Base-by-base conservation (phyloP, 1,140 invertebrate genomes). In the Halictus rubicundus region DNA sequence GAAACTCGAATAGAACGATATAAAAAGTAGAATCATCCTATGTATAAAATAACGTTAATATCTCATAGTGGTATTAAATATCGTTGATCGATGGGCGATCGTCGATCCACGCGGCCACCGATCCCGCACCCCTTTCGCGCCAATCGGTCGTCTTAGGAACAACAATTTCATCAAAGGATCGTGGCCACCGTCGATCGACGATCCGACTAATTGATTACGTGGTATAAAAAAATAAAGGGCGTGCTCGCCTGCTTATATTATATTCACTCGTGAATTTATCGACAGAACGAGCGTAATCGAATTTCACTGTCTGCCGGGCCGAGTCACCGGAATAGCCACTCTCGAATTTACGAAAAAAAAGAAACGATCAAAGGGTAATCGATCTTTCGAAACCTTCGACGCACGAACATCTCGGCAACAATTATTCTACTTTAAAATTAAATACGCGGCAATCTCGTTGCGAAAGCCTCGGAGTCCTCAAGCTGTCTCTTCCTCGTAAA, bases 41-140 rank as follows among this genome's bases (percentile, higher is more conserved):
- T 68, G 19, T 74, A 81, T 78, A 76, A 52, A 79, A 69, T 68
- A 83, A 86, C 68, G 57, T 74, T 80, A 83, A 85, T 86, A 83
- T 86, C 73, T 85, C 81, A 68, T 83, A 79, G 73, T 78, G 77
- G 83, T 85, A 86, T 85, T 86, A 79, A 84, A 83, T 86, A 86
- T 82, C 69, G 78, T 84, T 68, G n/a, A 63, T 65, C 39, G 23
- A n/a, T 59, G 23, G 23, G 23, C 59, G 52, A 49, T 74, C 61
- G 49, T 83, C 70, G 68, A 46, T 63, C 76, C 61, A 84, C 70
- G 59, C n/a, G 61, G 46, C 54, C n/a, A n/a, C n/a, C 7, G 10
- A 46, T 46, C 19, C 7, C 9, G n/a, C 21, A 32, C 8, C 19
- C 7, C n/a, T 57, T 27, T 32, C 64, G 52, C 69, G 46, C 4